Base-by-base conservation (phyloP, 1,140 invertebrate genomes). In the Gryon sp. region DNA sequence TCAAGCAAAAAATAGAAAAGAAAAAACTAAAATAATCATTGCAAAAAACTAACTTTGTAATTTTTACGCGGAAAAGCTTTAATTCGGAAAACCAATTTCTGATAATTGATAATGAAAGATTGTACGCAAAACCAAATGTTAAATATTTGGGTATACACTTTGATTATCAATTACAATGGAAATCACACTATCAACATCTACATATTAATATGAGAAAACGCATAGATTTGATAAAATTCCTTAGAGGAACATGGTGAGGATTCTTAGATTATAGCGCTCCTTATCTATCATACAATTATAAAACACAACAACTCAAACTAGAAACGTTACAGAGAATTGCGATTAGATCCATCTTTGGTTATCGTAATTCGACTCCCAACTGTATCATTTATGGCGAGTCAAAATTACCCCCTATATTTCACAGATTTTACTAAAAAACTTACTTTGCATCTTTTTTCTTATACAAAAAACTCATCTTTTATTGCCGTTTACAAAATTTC, bases 241-340 rank as follows among this genome's bases (percentile, higher is more conserved):
- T 63, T 7, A 6, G 68, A 4, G 38, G 26, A 15, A 73, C 68
- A 2, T 46, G 48, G 36, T 73, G 68, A 32, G 41, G 41, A 9
- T 1, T 12, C 8, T 19, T 70, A 1, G 66, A 70, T 18, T 70
- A 70, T 24, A 7, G 7, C 22, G 7, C n/a, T 24, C 3, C 3
- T 24, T 24, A 3, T 24, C 7, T 24, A 4, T 24, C 3, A 43
- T 14, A 4, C 1, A 15, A 38, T 5, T 1, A 18, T 16, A 3
- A 34, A 7, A 8, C 24, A 2, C 2, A 24, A 24, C 3, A 4
- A 4, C 22, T 38, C 5, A 38, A 38, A 15, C 41, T 62, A 0
- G 32, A 53, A 3, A 55, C 22, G 20, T 15, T 73, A 2, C 48
- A 73, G 34, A 45, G 43, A 12, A 30, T 20, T 2, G 38, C 40